Percentiles rank a stretch among this genome's conserved stretches.
Conservation (phyloP, 2,888 invertebrate species). For the Synergus umbraculus region DNA sequence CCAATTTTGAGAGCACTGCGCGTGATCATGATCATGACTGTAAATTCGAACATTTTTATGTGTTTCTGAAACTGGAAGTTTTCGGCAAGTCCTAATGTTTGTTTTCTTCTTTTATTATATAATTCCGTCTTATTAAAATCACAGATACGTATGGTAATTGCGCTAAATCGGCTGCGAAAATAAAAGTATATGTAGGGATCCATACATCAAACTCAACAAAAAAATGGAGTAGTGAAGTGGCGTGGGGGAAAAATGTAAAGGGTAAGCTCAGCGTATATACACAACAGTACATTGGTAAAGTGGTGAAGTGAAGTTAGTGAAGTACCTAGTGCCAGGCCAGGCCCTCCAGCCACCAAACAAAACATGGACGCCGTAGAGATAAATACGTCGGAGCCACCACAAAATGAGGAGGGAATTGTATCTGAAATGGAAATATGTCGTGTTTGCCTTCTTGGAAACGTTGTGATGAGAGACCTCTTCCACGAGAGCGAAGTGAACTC, state of each 20-base stretch:
- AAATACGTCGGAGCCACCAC: slow-evolving; percentile 67
- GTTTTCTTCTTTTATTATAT: not conserved
- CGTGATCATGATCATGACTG: not conserved
- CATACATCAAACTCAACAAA: not conserved
- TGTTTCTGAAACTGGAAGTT: not conserved
- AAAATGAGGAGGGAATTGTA: slow-evolving; percentile 64
- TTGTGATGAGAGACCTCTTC: slow-evolving; percentile 71
- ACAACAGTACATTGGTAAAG: no score
- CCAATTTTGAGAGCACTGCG: no score
- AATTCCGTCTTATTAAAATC: not conserved
- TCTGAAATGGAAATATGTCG: slow-evolving; percentile 70
- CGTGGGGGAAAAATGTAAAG: not conserved
- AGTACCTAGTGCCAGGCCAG: slow-evolving; percentile 9
- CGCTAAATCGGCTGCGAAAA: not conserved
- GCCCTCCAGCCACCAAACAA: slow-evolving; percentile 61
- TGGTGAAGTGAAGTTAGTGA: not conserved
- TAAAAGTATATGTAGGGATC: not conserved
- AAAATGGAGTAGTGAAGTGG: not conserved
- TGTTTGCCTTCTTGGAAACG: slow-evolving; percentile 68
- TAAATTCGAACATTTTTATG: not conserved
- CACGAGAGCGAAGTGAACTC: slow-evolving; percentile 64
- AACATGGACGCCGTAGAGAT: slow-evolving; percentile 76
- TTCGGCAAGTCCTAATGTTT: not conserved
- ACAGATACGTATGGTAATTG: not conserved
- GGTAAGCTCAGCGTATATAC: no score